These are phyloP conservation scores for Dioctria linearis DNA, from an alignment of 2,888 invertebrate species.

Conservation along the genomic window DNA sequence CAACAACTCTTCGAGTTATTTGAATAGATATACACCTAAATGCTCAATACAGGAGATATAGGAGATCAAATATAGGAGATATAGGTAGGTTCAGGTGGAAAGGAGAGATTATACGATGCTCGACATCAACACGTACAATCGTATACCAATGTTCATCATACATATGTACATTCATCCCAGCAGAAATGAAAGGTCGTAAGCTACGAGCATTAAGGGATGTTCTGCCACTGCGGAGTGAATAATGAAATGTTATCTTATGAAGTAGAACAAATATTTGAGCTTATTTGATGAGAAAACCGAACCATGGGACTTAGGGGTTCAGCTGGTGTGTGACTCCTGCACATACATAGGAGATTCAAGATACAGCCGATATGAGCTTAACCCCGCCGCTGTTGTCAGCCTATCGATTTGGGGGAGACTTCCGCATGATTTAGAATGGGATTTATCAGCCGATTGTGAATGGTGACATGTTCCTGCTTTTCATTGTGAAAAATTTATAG, in stretches of 20 bases:
- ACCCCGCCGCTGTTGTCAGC: neutral
- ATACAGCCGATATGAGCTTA: neutral
- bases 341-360: neutral
- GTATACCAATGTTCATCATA: no score
- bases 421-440: constrained; percentile 46
- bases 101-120: neutral
- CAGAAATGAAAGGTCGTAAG: constrained; percentile 48
- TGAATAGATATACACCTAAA: constrained; percentile 46
- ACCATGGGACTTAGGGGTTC: neutral
- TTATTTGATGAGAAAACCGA: constrained; percentile 55
- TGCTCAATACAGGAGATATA: constrained; percentile 23
- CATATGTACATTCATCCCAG: neutral
- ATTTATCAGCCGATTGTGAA: constrained; percentile 34
- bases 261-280: constrained; percentile 56
- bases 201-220: constrained; percentile 49
- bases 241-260: constrained; percentile 56
- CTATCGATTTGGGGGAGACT: constrained; percentile 30
- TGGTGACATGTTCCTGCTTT: constrained; percentile 37
- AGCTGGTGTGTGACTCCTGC: neutral
- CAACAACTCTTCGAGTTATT: constrained; percentile 39
- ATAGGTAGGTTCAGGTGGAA: neutral
- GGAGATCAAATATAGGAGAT: no score
- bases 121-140: constrained; percentile 5
- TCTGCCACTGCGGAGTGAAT: constrained; percentile 49
- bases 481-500: constrained; percentile 44